phyloP scores from a whole-genome alignment of 2,797 vertebrate genomes.

The Philypnodon macrostomus region DNA sequence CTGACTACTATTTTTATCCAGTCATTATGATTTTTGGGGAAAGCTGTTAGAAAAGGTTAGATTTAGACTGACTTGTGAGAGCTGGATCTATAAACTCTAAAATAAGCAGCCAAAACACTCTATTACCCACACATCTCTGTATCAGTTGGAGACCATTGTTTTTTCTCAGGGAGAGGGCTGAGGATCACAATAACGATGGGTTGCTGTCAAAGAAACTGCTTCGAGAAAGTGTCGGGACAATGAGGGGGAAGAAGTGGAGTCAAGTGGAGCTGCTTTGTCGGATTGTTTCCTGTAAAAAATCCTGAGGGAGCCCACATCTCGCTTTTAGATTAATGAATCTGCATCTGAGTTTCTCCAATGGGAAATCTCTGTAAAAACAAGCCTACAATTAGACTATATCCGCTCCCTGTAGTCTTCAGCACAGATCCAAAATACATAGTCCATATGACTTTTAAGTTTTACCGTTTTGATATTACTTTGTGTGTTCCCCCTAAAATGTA shows the following conservation, averaged over 20 bases:
- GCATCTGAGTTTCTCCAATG: conserved; percentile 32
- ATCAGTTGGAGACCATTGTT: conserved; percentile 9
- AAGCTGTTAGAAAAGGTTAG: too few relatives aligned
- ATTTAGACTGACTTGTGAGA: too few relatives aligned
- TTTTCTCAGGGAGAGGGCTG: neutral
- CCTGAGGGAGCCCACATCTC: conserved; percentile 29
- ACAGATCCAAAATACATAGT: neutral
- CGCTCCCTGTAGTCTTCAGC: conserved; percentile 26
- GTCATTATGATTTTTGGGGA: too few relatives aligned
- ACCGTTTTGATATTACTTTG: too few relatives aligned
- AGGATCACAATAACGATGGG: neutral
- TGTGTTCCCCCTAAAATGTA: too few relatives aligned
- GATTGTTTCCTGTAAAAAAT: conserved; percentile 26
- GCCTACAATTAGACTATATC: conserved; percentile 43
- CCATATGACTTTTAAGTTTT: too few relatives aligned
- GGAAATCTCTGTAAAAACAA: conserved; percentile 38
- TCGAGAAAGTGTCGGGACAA: conserved; percentile 12
- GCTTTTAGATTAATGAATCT: conserved; percentile 54
- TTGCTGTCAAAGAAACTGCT: conserved; percentile 8
- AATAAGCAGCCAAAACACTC: conserved; percentile 10
- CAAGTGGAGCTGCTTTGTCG: conserved; percentile 19
- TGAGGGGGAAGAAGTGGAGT: conserved; percentile 2
- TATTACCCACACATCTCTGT: conserved; percentile 3
- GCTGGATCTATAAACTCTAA: conserved; percentile 6
- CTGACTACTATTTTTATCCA: too few relatives aligned